phyloP scores from a whole-genome alignment of 2,113 vertebrate genomes.

The Mirounga angustirostris region DNA sequence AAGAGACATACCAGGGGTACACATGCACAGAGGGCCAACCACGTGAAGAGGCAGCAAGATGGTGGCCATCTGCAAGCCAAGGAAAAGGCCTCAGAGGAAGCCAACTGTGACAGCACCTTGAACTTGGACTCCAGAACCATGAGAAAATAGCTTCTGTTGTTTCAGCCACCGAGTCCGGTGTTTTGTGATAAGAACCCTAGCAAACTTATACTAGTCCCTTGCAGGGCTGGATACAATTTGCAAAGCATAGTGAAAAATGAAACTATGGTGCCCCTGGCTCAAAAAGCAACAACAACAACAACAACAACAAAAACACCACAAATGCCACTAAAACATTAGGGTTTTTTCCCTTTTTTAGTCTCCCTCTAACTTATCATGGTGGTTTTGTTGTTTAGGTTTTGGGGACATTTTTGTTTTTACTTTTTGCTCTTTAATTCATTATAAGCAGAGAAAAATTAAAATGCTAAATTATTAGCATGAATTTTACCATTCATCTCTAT shows the following conservation, averaged over 20 bases:
- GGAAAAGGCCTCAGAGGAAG: background rate
- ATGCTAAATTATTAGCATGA: background rate
- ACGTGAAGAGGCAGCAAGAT: too few species aligned
- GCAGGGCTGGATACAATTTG: background rate
- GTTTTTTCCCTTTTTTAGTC: background rate
- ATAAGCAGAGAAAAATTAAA: background rate
- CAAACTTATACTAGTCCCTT: background rate
- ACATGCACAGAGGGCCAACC: background rate
- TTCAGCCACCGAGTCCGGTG: background rate
- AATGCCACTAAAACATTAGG: background rate
- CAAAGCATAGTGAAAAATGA: background rate
- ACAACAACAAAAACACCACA: background rate
- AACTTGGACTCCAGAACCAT: background rate
- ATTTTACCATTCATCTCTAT: background rate
- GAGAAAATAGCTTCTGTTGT: background rate
- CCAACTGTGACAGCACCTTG: background rate
- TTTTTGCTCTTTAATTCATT: background rate
- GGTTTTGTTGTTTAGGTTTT: background rate
- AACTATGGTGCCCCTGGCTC: background rate
- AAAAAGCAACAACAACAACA: background rate
- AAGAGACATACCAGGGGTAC: background rate
- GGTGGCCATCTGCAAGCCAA: background rate
- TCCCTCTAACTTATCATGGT: background rate
- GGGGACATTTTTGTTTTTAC: background rate
- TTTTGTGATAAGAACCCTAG: background rate